Evolutionary conservation across 2,113 vertebrate species (phyloP), one percentile per base, ranked within the genome.

Genomic region (Mesembrinibis cayennensis): DNA sequence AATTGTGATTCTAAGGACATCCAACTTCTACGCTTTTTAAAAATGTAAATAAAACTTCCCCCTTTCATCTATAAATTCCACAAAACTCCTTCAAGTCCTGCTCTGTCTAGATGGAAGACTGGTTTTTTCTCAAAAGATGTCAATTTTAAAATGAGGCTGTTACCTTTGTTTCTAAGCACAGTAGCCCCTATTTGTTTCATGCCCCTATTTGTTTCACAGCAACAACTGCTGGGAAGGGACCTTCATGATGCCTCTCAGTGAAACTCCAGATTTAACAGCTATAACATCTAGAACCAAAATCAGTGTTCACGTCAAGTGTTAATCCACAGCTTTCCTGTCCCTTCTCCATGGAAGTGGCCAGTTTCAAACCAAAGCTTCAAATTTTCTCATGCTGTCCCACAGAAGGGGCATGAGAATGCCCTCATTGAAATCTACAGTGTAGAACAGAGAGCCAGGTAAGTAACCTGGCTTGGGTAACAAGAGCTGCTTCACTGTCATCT

Each of bases 401-500:
- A 25, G 53, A 44, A 90, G 44, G 17, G 21, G n/a, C 22, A 42
- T 2, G 9, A 26, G 62, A 94, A 73, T 7, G 8, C 26, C 34
- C 10, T 38, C 2, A 3, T 47, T 45, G 56, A 44, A 67, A 25
- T 61, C 27, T 13, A 1, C 29, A 38, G 32, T 9, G 26, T 38
- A 53, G 61, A 42, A 42, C 13, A 76, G 71, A 49, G 34, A 22
- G 14, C 3, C 79, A 66, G 66, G 36, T 14, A 40, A 69, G 62
- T 17, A 5, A 2, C 11, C 29, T 47, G 52, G 4, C 20, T 50
- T 16, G 20, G 65, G 13, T 29, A 38, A 19, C 6, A 22, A 49
- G 13, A 34, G 27, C 34, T 3, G 0, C 55, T 42, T 53, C 38
- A 3, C 19, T 59, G 40, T 3, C 5, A 1, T 8, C 23, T 42